phyloP scores from a whole-genome alignment of 1,140 invertebrate species.

The Drosophila tani region DNA sequence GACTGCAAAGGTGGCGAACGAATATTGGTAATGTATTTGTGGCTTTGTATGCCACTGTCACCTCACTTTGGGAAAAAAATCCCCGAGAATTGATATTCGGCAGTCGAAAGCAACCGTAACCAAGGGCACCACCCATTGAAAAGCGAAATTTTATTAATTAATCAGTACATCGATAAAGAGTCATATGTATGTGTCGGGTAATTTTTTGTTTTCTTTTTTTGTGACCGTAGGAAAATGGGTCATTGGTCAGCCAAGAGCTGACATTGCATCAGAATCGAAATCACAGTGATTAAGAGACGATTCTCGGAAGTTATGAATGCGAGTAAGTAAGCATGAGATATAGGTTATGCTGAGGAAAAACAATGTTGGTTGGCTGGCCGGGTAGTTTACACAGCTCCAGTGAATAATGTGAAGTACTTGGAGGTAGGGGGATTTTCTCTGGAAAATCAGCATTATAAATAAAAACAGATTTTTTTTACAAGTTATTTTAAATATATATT shows the following conservation, averaged over 20 bases:
- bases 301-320: slow-evolving; percentile 41
- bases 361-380: slow-evolving; percentile 1
- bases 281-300: slow-evolving; percentile 19
- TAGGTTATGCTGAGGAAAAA: slow-evolving; percentile 13
- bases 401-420: slow-evolving; percentile 16
- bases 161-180: slow-evolving; percentile 11
- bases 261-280: slow-evolving; percentile 13
- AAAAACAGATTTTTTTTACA: slow-evolving; percentile 6
- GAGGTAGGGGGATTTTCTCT: slow-evolving; percentile 13
- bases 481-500: slow-evolving; percentile 6
- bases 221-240: slow-evolving; percentile 24
- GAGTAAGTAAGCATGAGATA: slow-evolving; percentile 7
- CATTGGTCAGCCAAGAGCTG: slow-evolving; percentile 12
- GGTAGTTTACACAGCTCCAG: slow-evolving; percentile 19
- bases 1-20: slow-evolving; percentile 24
- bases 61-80: slow-evolving; percentile 45
- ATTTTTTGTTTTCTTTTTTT: slow-evolving; percentile 30
- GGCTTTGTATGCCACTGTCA: slow-evolving; percentile 29
- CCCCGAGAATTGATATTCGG: slow-evolving; percentile 59
- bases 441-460: neutral
- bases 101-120: slow-evolving; percentile 41
- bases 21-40: slow-evolving; percentile 24
- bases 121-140: slow-evolving; percentile 51
- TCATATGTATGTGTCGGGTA: neutral
- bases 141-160: slow-evolving; percentile 42